These are phyloP conservation scores for Polyommatus icarus DNA, from an alignment of 2,888 invertebrate genomes.

Conservation along the genomic window DNA sequence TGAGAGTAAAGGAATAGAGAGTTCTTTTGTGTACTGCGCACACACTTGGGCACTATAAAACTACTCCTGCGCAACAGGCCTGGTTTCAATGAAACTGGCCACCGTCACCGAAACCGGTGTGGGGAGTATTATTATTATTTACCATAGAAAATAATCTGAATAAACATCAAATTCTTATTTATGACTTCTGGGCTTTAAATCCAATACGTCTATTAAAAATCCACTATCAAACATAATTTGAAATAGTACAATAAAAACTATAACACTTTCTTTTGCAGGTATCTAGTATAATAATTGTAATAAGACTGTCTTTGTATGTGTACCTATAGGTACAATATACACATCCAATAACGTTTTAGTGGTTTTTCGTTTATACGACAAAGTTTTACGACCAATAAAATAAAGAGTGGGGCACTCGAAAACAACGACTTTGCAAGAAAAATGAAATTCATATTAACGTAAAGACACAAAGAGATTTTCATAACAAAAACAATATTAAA, in stretches of 20 bases:
- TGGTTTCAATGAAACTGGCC: no score
- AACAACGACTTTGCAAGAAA: conserved; percentile 27
- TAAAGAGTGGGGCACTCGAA: conserved; percentile 32
- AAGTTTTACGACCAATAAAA: conserved; percentile 34
- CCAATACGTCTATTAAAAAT: no score
- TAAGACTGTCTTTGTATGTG: background rate
- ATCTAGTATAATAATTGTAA: background rate
- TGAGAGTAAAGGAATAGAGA: no score
- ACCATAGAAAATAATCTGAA: no score
- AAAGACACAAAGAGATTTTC: conserved; percentile 28
- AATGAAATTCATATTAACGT: conserved; percentile 34
- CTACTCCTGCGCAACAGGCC: no score
- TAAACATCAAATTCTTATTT: background rate
- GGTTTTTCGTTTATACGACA: conserved; percentile 33
- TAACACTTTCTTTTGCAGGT: background rate
- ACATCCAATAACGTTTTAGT: conserved; percentile 30
- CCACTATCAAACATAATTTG: no score
- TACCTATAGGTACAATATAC: conserved; percentile 5
- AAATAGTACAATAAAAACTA: no score
- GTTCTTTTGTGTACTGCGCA: no score
- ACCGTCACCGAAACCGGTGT: no score
- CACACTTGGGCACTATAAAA: no score
- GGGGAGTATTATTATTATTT: no score
- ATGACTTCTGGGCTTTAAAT: background rate
- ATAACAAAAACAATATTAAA: conserved; percentile 29